Evolutionary conservation across 2,797 vertebrate genomes (phyloP), one percentile per base, ranked within the genome.

Genomic region (Urosaurus nigricauda): DNA sequence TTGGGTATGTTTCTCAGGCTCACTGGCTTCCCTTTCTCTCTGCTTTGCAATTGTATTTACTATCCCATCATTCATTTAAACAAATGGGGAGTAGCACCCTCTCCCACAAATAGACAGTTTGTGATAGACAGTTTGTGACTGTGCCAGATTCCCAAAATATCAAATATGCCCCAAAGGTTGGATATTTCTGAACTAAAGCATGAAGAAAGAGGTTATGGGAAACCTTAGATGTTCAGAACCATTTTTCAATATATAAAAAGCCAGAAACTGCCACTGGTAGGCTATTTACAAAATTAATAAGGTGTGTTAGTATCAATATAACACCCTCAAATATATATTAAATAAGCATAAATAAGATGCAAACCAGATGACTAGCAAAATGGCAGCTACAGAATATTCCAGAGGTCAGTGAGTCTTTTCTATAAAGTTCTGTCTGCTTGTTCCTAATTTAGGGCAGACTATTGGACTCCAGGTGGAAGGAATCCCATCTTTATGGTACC

Each of bases 401-500:
- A 63, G 32, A 37, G 13, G 56, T 85, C 58, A 51, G 16, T 70
- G 32, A 9, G 13, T 3, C 43, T 78, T 58, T 56, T 79, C 21
- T 71, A 47, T 51, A 32, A n/a, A 87, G 77, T 35, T 79, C 5
- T 24, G 24, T 26, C 4, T 29, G n/a, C 21, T 47, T 63, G 3
- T 8, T 4, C 24, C 37, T 78, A 43, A 65, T 77, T 60, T 19
- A 85, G 73, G 35, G 11, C 12, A 51, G 5, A 24, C 47, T 19
- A 16, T 17, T 80, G 37, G 16, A 40, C 16, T 79, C 26, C 12
- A 68, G 6, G n/a, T n/a, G 32, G 40, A 29, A 83, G 40, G 16
- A 4, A 3, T 56, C 4, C 35, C 47, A 51, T 77, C 9, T 47
- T 89, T 83, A 65, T 70, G 74, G 7, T 75, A 74, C 91, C 96